Evolutionary conservation across 2,888 invertebrate species (phyloP).

Genomic region (Agrochola lota): DNA sequence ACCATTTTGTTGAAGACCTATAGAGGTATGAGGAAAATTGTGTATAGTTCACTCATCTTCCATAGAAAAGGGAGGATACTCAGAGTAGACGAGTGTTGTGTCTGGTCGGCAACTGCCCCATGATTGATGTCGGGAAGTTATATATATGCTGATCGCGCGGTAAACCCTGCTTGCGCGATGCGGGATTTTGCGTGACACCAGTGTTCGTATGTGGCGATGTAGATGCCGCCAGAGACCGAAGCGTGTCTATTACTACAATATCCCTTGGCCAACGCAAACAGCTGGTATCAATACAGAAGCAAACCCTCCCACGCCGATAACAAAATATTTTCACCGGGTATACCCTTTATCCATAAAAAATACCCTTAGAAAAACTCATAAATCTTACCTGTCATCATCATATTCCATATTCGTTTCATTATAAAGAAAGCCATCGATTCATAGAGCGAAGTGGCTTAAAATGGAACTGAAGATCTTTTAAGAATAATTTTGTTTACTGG

Average conservation of each 20-base stretch:
- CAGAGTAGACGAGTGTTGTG: too few relatives aligned
- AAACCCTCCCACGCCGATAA: slow-evolving; percentile 13
- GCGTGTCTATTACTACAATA: neutral
- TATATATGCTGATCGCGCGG: too few relatives aligned
- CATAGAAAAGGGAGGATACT: too few relatives aligned
- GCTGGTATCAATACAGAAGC: neutral
- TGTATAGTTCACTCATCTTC: too few relatives aligned
- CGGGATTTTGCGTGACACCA: too few relatives aligned
- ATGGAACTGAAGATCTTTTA: slow-evolving; percentile 4
- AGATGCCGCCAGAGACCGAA: neutral
- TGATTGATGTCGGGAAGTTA: too few relatives aligned
- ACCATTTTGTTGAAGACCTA: neutral
- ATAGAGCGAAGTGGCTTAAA: slow-evolving; percentile 7
- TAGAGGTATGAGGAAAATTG: too few relatives aligned
- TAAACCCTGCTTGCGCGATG: too few relatives aligned
- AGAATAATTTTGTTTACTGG: slow-evolving; percentile 15
- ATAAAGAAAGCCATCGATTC: slow-evolving; percentile 35
- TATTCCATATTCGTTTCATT: slow-evolving; percentile 53
- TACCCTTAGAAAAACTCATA: slow-evolving; percentile 36
- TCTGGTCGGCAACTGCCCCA: too few relatives aligned
- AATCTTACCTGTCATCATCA: slow-evolving; percentile 55
- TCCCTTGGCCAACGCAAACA: neutral
- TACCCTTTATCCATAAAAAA: slow-evolving; percentile 53
- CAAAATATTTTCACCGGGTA: slow-evolving; percentile 36
- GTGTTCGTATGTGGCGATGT: too few relatives aligned